Percentiles rank a stretch among this genome's conserved stretches.
Evolutionary conservation across 2,888 invertebrate genomes (phyloP).

Genomic region (Caenorhabditis auriculariae): DNA sequence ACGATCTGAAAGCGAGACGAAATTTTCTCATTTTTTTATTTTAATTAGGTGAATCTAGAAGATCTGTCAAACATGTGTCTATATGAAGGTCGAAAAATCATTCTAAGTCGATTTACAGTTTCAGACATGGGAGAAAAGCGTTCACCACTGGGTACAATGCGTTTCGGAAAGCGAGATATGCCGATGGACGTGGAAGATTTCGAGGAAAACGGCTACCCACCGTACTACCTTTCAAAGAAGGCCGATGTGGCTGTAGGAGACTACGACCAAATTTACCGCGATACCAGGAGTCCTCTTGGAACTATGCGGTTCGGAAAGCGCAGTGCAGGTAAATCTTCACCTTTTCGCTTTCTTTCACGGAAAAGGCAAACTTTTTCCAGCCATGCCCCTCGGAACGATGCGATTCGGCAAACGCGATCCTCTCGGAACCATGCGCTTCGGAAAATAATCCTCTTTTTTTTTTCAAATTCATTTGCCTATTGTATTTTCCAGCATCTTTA

Average conservation of each 20-base stretch:
- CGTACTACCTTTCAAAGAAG: conserved; percentile 9
- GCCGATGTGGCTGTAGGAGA: conserved; percentile 12
- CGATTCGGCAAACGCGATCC: conserved; percentile 48
- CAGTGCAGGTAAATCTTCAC: conserved; percentile 14
- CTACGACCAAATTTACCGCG: conserved; percentile 14
- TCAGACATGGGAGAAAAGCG: conserved; percentile 19
- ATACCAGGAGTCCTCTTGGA: conserved; percentile 34
- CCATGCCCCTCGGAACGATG: conserved; percentile 33
- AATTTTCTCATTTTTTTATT: too few species aligned
- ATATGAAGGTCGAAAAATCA: too few species aligned
- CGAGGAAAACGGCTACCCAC: conserved; percentile 23
- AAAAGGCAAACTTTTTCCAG: conserved; percentile 1
- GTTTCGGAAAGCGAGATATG: conserved; percentile 41
- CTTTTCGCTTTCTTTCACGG: too few species aligned
- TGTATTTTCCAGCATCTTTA: too few species aligned
- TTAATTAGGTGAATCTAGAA: too few species aligned
- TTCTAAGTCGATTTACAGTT: neutral
- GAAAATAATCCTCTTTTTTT: conserved; percentile 14
- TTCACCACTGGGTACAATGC: conserved; percentile 48
- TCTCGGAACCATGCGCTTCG: conserved; percentile 50
- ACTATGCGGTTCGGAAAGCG: conserved; percentile 51
- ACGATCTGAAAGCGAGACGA: too few species aligned
- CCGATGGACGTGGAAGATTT: conserved; percentile 8
- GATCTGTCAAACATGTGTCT: too few species aligned
- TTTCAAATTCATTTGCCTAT: too few species aligned